phyloP scores from a whole-genome alignment of 1,140 invertebrate genomes.

The Eurosta solidaginis region DNA sequence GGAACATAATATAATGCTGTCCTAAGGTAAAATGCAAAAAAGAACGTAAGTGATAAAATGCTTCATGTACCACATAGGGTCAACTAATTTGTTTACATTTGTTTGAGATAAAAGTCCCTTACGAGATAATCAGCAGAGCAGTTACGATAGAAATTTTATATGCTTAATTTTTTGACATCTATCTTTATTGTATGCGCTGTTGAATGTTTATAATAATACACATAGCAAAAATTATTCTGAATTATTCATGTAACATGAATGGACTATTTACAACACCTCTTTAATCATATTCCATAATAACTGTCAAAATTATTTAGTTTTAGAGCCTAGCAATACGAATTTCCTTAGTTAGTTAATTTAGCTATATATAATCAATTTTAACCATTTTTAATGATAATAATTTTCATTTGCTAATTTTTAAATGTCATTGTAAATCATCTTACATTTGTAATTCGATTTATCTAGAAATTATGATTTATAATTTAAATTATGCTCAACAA shows the following conservation, averaged over 20 bases:
- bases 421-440: background rate
- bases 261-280: constrained; percentile 6
- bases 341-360: background rate
- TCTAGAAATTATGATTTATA: background rate
- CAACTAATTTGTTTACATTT: no score
- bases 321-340: background rate
- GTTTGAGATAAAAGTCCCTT: no score
- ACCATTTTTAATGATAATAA: background rate
- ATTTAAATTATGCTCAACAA: background rate
- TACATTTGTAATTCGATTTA: background rate
- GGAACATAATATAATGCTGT: no score
- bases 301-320: background rate
- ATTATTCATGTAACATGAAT: background rate
- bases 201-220: background rate
- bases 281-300: background rate
- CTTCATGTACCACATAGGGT: no score
- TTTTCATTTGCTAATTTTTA: background rate
- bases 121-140: no score
- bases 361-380: background rate
- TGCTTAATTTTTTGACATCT: background rate
- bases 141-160: constrained; percentile 13
- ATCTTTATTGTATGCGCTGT: background rate
- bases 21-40: no score
- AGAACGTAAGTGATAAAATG: no score
- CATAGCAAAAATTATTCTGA: background rate